These are phyloP conservation scores for Chirona hameri DNA, from an alignment of 2,888 invertebrate genomes.

Conservation along the genomic window DNA sequence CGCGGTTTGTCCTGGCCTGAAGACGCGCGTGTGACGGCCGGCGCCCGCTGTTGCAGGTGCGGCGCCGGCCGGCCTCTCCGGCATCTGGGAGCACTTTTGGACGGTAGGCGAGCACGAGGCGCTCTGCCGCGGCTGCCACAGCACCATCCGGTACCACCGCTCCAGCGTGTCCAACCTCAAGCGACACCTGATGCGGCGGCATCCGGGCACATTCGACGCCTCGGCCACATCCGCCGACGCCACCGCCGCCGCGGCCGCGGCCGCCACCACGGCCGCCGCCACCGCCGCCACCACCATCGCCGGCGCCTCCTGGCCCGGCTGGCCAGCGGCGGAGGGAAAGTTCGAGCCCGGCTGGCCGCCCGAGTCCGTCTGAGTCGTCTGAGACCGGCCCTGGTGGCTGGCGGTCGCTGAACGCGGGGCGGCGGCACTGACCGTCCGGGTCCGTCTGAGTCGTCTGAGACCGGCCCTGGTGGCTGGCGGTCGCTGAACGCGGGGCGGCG, in stretches of 20 bases:
- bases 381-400: too few relatives aligned
- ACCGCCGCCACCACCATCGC: too few relatives aligned
- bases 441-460: too few relatives aligned
- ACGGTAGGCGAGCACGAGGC: conserved; percentile 46
- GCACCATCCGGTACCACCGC: conserved; percentile 47
- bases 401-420: too few relatives aligned
- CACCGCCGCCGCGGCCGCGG: conserved; percentile 45
- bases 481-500: too few relatives aligned
- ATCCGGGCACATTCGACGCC: conserved; percentile 47
- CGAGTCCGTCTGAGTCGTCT: too few relatives aligned
- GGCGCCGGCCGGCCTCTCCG: background rate
- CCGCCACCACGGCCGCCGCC: background rate
- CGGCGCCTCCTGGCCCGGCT: too few relatives aligned
- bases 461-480: too few relatives aligned
- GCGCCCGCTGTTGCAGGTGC: conserved; percentile 43
- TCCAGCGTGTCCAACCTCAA: conserved; percentile 42
- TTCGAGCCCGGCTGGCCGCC: too few relatives aligned
- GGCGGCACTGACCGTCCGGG: background rate
- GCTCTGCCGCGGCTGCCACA: conserved; percentile 44
- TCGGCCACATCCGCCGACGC: conserved; percentile 46
- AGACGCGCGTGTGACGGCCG: conserved; percentile 42
- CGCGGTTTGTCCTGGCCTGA: conserved; percentile 36
- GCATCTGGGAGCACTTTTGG: conserved; percentile 42
- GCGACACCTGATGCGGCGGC: conserved; percentile 47
- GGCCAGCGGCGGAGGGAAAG: too few relatives aligned